These are phyloP conservation scores for Physella acuta DNA, from an alignment of 1,140 invertebrate genomes.

Conservation along the genomic window DNA sequence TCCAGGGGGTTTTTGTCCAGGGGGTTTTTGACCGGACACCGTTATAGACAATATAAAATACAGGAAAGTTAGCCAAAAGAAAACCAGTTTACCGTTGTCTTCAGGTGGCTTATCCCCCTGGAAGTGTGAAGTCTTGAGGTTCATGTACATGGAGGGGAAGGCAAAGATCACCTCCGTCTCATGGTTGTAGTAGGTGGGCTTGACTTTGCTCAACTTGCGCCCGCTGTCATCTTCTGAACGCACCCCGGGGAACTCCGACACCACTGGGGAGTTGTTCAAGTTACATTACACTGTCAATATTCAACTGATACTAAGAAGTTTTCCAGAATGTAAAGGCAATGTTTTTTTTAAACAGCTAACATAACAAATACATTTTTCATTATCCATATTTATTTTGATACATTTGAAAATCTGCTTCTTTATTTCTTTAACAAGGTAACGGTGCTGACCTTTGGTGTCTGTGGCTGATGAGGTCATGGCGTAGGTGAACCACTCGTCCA, in stretches of 20 bases:
- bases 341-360: not conserved
- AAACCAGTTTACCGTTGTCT: conserved; percentile 46
- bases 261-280: too few relatives aligned
- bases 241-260: conserved; percentile 12
- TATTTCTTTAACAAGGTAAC: too few relatives aligned
- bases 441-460: conserved; percentile 70
- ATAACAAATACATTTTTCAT: not conserved
- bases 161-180: conserved; percentile 94
- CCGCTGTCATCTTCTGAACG: conserved; percentile 33
- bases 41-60: too few relatives aligned
- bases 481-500: conserved; percentile 96
- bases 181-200: conserved; percentile 75
- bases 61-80: too few relatives aligned
- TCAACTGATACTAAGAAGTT: too few relatives aligned
- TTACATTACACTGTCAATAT: too few relatives aligned
- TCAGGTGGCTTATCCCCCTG: conserved; percentile 50
- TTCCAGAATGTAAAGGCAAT: too few relatives aligned
- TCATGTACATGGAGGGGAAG: conserved; percentile 85
- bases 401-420: not conserved
- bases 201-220: conserved; percentile 52
- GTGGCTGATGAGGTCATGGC: conserved; percentile 91
- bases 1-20: too few relatives aligned
- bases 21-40: too few relatives aligned
- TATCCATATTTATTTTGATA: not conserved
- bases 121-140: conserved; percentile 89